These are phyloP conservation scores for Lucinisca nassula DNA, from an alignment of 2,888 invertebrate genomes.

Conservation along the genomic window DNA sequence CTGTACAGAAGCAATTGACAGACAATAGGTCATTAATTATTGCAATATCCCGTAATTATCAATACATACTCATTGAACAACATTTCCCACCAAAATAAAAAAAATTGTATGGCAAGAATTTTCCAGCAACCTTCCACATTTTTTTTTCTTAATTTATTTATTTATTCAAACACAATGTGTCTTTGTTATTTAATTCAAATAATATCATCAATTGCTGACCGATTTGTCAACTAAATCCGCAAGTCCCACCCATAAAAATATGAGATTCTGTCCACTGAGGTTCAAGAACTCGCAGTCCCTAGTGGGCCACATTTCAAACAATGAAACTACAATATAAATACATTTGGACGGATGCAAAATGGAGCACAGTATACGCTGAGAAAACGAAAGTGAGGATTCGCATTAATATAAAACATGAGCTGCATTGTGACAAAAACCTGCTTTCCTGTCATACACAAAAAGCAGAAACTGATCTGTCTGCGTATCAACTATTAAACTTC, in stretches of 20 bases:
- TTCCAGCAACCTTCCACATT: background rate
- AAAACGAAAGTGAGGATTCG: slow-evolving; percentile 14
- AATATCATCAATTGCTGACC: no score
- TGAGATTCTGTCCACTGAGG: background rate
- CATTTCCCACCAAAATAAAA: background rate
- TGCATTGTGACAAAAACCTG: background rate
- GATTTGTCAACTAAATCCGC: background rate
- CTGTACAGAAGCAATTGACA: background rate
- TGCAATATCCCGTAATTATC: slow-evolving; percentile 16
- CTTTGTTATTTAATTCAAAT: background rate
- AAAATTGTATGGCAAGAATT: background rate
- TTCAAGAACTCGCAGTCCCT: background rate
- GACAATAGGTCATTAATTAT: background rate
- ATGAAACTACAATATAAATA: slow-evolving; percentile 32
- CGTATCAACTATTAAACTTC: no score
- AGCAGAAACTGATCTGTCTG: background rate
- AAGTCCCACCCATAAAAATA: background rate
- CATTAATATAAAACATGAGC: background rate
- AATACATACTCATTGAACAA: background rate
- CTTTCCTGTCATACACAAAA: background rate
- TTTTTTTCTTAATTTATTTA: no score
- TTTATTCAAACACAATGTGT: no score
- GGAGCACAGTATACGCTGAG: slow-evolving; percentile 46
- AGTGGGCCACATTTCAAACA: slow-evolving; percentile 9
- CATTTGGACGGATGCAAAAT: slow-evolving; percentile 67